A percentile compares a stretch with the other conserved stretches of the same genome.
These are phyloP conservation scores for Pseudochirops cupreus DNA, from an alignment of 2,797 vertebrate species.

Conservation along the genomic window DNA sequence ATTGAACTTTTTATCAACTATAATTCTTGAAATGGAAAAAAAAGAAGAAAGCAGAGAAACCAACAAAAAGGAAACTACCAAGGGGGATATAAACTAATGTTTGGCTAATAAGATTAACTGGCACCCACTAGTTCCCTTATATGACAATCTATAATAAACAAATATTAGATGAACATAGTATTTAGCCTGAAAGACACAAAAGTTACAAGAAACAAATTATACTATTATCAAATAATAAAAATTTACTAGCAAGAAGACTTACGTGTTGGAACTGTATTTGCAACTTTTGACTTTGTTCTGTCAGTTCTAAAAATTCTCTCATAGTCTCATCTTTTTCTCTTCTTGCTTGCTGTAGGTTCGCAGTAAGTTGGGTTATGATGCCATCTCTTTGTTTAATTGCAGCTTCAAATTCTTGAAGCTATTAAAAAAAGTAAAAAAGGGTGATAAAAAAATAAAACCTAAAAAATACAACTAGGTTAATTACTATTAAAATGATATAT, in stretches of 20 bases:
- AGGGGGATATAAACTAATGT: slow-evolving; percentile 36
- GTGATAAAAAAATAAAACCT: background rate
- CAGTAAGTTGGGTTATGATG: slow-evolving; percentile 97
- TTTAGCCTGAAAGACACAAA: slow-evolving; percentile 29
- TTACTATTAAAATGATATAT: background rate
- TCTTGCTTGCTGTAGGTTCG: slow-evolving; percentile 97
- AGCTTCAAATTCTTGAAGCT: slow-evolving; percentile 97
- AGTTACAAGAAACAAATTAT: background rate
- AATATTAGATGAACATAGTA: slow-evolving; percentile 33
- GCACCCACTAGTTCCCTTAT: slow-evolving; percentile 22
- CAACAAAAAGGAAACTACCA: slow-evolving; percentile 14
- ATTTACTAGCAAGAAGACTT: slow-evolving; percentile 67
- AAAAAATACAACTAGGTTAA: background rate
- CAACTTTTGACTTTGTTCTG: slow-evolving; percentile 97
- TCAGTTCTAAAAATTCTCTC: slow-evolving; percentile 96
- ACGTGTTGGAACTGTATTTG: slow-evolving; percentile 99
- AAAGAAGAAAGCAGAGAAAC: slow-evolving; percentile 42
- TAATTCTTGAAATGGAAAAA: slow-evolving; percentile 46
- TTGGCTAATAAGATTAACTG: slow-evolving; percentile 50
- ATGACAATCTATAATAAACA: slow-evolving; percentile 21
- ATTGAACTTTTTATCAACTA: background rate
- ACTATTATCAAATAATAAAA: slow-evolving; percentile 36
- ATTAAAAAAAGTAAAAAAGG: slow-evolving; percentile 60
- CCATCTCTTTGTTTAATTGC: slow-evolving; percentile 97
- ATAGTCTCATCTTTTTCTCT: slow-evolving; percentile 97